Conservation (phyloP, 1,140 invertebrate species). For the Calliopsis andreniformis region DNA sequence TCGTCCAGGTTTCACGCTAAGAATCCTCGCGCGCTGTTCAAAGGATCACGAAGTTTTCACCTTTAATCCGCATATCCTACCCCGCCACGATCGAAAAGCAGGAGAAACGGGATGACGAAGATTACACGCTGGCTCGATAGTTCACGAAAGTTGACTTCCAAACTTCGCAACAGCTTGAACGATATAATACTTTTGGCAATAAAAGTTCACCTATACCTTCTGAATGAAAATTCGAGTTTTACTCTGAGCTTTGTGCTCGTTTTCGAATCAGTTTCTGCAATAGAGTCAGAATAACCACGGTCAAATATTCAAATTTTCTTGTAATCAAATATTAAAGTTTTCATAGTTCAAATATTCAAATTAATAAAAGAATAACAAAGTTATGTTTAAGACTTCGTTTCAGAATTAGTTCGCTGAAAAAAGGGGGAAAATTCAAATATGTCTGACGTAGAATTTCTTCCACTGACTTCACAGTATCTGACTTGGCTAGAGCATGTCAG, state of each 20-base stretch:
- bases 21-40: slow-evolving; percentile 2
- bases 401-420: too few relatives aligned
- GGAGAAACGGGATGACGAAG: slow-evolving; percentile 9
- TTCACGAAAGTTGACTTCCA: slow-evolving; percentile 27
- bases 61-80: slow-evolving; percentile 35
- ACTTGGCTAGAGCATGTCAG: too few relatives aligned
- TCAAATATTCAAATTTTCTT: too few relatives aligned
- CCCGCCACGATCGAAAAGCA: slow-evolving; percentile 15
- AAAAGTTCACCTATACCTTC: slow-evolving; percentile 7
- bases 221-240: slow-evolving; percentile 1
- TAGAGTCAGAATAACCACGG: too few relatives aligned
- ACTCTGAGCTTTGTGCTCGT: too few relatives aligned
- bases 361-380: too few relatives aligned
- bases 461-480: too few relatives aligned
- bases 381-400: too few relatives aligned
- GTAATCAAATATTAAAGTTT: too few relatives aligned
- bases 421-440: too few relatives aligned
- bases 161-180: slow-evolving; percentile 25
- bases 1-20: not conserved
- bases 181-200: slow-evolving; percentile 25
- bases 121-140: slow-evolving; percentile 38
- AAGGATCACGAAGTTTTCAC: slow-evolving; percentile 31
- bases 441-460: too few relatives aligned
- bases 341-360: too few relatives aligned
- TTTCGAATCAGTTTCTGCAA: not conserved